phyloP scores from a whole-genome alignment of 2,797 vertebrate species.

The Nasua narica region DNA sequence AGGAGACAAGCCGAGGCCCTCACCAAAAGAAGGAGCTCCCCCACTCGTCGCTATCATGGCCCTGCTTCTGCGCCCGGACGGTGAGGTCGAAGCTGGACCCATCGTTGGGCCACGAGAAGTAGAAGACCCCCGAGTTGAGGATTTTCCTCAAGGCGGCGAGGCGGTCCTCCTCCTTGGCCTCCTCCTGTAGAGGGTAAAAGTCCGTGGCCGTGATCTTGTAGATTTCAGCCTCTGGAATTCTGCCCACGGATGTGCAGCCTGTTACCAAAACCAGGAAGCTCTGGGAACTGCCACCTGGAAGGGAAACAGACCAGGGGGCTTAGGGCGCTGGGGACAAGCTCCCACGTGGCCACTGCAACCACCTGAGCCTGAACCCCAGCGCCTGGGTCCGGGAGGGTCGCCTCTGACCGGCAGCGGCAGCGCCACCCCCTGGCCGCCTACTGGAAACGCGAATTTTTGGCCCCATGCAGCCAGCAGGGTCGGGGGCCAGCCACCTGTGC shows the following conservation, averaged over 20 bases:
- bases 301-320: not conserved
- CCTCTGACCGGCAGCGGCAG: not conserved
- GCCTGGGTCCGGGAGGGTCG: accelerated
- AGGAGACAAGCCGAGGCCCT: not conserved
- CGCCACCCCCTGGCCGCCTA: not conserved
- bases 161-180: conserved; percentile 84
- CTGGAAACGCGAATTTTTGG: not conserved
- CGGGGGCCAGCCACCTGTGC: too few species aligned
- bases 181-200: conserved; percentile 86
- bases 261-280: conserved; percentile 88
- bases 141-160: conserved; percentile 83
- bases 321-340: not conserved
- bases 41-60: conserved; percentile 78
- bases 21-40: conserved; percentile 87
- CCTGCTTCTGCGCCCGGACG: conserved; percentile 85
- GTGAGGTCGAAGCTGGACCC: conserved; percentile 86
- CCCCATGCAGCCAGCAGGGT: not conserved
- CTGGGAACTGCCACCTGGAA: conserved; percentile 81
- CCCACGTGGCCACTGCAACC: not conserved
- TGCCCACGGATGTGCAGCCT: conserved; percentile 85
- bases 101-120: conserved; percentile 85
- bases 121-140: conserved; percentile 86
- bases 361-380: not conserved
- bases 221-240: conserved; percentile 86
- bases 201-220: conserved; percentile 86